These are phyloP conservation scores for Ennomos erosarius DNA, from an alignment of 2,888 invertebrate species.

Conservation along the genomic window DNA sequence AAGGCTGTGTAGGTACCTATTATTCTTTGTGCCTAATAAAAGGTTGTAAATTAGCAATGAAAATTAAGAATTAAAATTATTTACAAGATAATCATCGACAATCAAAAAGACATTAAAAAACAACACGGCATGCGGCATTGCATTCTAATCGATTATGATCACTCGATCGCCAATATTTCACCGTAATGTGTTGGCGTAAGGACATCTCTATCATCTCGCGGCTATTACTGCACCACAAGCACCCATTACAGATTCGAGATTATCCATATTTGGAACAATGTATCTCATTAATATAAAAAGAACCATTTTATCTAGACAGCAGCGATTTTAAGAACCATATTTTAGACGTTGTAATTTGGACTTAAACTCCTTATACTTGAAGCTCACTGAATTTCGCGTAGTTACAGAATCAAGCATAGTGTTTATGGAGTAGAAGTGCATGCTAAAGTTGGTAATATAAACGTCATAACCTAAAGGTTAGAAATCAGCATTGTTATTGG, in stretches of 20 bases:
- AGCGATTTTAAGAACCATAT: background rate
- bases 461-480: conserved; percentile 21
- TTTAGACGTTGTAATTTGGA: background rate
- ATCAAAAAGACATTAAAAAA: conserved; percentile 10
- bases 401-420: background rate
- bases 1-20: too few relatives aligned
- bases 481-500: conserved; percentile 21
- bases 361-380: background rate
- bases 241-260: conserved; percentile 50
- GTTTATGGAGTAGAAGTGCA: conserved; percentile 1
- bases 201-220: conserved; percentile 44
- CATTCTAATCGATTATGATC: conserved; percentile 41
- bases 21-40: too few relatives aligned
- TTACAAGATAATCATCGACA: conserved; percentile 10
- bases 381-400: background rate
- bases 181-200: conserved; percentile 50
- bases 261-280: conserved; percentile 47
- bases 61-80: too few relatives aligned
- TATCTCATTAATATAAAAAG: conserved; percentile 39
- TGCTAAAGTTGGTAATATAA: conserved; percentile 10
- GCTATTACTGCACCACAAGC: conserved; percentile 42
- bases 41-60: too few relatives aligned
- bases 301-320: conserved; percentile 3
- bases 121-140: conserved; percentile 27
- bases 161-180: conserved; percentile 46